Evolutionary conservation across 2,888 invertebrate species (phyloP).

Genomic region (Nemurella pictetii): DNA sequence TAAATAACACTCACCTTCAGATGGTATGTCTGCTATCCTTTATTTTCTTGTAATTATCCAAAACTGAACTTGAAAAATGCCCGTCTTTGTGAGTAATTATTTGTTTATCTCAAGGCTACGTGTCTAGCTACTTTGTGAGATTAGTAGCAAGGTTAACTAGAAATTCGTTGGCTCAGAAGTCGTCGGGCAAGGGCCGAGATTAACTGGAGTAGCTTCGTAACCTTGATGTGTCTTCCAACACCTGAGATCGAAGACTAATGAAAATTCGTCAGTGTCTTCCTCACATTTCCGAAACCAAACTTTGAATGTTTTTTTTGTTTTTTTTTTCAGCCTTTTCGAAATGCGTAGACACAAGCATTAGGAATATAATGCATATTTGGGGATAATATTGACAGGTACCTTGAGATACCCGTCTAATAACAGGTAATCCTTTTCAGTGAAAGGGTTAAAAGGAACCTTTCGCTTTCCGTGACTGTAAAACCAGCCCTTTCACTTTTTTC

Average conservation of each 20-base stretch:
- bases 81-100: background rate
- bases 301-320: background rate
- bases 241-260: constrained; percentile 2
- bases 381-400: background rate
- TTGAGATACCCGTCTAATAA: background rate
- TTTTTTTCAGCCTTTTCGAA: background rate
- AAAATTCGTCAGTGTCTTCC: background rate
- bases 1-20: background rate
- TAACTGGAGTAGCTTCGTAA: constrained; percentile 2
- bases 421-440: background rate
- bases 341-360: background rate
- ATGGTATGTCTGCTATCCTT: background rate
- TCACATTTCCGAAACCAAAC: background rate
- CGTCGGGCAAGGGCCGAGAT: background rate
- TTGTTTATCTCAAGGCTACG: background rate
- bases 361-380: background rate
- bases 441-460: constrained; percentile 1
- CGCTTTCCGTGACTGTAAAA: background rate
- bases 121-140: background rate
- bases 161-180: background rate
- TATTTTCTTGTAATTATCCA: background rate
- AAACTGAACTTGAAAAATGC: background rate
- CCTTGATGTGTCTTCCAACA: constrained; percentile 4
- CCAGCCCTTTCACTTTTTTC: background rate
- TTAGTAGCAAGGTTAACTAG: background rate